phyloP scores from a whole-genome alignment of 2,888 invertebrate species.

The Limnephilus marmoratus region DNA sequence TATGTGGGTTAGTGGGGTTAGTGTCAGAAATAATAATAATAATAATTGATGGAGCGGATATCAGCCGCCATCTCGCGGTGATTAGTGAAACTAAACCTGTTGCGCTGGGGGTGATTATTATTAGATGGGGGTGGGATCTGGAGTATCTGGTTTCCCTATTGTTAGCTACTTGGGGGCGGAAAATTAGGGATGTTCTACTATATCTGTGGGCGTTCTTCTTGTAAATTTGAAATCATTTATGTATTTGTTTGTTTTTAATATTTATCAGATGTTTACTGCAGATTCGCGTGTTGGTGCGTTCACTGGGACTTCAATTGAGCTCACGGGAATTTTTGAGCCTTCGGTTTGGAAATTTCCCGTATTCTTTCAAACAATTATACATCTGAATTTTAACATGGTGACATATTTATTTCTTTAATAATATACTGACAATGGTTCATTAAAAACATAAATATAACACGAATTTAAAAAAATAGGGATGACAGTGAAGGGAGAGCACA shows the following conservation, averaged over 20 bases:
- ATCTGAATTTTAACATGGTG: too few relatives aligned
- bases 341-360: too few relatives aligned
- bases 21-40: background rate
- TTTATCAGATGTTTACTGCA: background rate
- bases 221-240: background rate
- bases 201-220: background rate
- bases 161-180: background rate
- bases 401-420: too few relatives aligned
- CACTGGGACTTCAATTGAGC: too few relatives aligned
- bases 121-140: background rate
- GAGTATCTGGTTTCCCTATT: background rate
- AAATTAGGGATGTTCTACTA: background rate
- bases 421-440: too few relatives aligned
- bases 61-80: background rate
- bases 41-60: background rate
- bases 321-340: too few relatives aligned
- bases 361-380: too few relatives aligned
- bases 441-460: too few relatives aligned
- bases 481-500: too few relatives aligned
- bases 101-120: background rate
- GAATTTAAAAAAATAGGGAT: too few relatives aligned
- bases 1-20: background rate
- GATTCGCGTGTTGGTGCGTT: background rate
- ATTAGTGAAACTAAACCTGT: slow-evolving; percentile 2
- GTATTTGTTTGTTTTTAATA: background rate